phyloP scores from a whole-genome alignment of 2,113 vertebrate genomes.

The Atherinomorus stipes region DNA sequence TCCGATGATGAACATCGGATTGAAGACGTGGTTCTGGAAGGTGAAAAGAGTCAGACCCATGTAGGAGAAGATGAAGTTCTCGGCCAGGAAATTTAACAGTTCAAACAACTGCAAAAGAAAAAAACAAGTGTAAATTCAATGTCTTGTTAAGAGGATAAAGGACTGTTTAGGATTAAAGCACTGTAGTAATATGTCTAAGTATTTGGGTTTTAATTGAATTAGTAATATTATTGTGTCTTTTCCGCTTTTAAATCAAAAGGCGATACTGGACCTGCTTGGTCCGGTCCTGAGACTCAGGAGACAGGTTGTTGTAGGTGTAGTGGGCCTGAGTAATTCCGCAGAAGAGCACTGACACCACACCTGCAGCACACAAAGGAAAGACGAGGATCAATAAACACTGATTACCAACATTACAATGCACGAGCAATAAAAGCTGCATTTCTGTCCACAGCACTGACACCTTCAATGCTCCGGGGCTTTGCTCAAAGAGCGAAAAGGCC shows the following conservation, averaged over 20 bases:
- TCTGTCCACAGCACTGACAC: neutral
- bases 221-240: neutral
- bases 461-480: neutral
- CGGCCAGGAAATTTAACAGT: conserved; percentile 97
- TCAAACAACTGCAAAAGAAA: conserved; percentile 90
- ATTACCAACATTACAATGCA: neutral
- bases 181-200: no score
- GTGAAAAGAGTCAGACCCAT: conserved; percentile 98
- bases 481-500: neutral
- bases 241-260: neutral
- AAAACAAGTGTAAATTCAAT: no score
- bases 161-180: neutral
- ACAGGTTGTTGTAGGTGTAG: conserved; percentile 98
- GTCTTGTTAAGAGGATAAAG: no score
- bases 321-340: conserved; percentile 98
- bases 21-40: conserved; percentile 97
- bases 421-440: neutral
- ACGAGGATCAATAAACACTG: neutral
- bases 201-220: no score
- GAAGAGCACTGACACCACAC: conserved; percentile 97
- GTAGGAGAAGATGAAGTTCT: conserved; percentile 99
- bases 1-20: conserved; percentile 92
- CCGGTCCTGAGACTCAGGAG: conserved; percentile 93
- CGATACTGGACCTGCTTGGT: conserved; percentile 90
- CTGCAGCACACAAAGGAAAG: conserved; percentile 72